phyloP scores from a whole-genome alignment of 2,113 vertebrate genomes.

The Grus americana region DNA sequence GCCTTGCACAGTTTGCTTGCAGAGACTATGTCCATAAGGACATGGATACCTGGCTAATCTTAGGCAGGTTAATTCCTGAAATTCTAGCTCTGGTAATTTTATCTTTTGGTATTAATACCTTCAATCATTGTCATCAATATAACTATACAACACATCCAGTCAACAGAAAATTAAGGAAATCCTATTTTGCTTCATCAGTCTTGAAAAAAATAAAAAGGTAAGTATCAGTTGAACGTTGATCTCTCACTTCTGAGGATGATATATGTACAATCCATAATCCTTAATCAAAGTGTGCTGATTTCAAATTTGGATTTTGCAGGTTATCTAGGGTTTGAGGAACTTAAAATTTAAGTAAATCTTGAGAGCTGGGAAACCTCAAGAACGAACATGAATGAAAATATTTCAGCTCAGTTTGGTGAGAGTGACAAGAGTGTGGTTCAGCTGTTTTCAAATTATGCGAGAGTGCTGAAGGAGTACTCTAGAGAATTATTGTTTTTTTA shows the following conservation, averaged over 20 bases:
- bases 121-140: not conserved
- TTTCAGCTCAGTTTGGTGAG: not conserved
- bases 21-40: not conserved
- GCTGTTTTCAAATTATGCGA: not conserved
- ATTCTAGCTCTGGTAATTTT: not conserved
- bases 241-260: not conserved
- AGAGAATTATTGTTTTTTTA: conserved; percentile 13
- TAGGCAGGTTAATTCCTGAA: not conserved
- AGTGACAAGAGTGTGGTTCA: not conserved
- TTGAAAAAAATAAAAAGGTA: not conserved
- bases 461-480: not conserved
- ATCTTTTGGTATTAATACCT: not conserved
- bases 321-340: not conserved
- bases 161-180: not conserved
- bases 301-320: not conserved
- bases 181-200: not conserved
- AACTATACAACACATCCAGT: not conserved
- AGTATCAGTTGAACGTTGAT: not conserved
- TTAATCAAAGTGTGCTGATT: not conserved
- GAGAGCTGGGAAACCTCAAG: not conserved
- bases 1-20: not conserved
- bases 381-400: conserved; percentile 4
- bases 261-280: not conserved
- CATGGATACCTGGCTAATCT: not conserved
- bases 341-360: not conserved